Conservation (phyloP, 2,888 invertebrate species). For the Cephus nigrinus region DNA sequence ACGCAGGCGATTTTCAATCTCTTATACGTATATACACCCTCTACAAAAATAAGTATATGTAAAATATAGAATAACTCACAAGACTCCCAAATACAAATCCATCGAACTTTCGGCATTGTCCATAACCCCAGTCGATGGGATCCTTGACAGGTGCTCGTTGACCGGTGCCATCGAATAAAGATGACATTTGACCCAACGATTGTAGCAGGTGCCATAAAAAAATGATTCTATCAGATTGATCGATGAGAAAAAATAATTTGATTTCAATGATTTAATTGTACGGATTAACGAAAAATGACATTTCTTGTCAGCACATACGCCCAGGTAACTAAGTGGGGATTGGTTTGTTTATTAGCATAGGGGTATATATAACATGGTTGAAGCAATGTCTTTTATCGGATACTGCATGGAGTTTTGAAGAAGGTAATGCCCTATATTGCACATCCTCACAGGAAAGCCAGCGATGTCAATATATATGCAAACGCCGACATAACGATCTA, state of each 20-base stretch:
- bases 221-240: not conserved
- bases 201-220: not conserved
- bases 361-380: not conserved
- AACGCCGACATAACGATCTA: constrained; percentile 65
- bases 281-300: not conserved
- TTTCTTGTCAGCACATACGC: not conserved
- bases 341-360: not conserved
- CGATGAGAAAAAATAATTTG: not conserved
- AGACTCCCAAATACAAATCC: not conserved
- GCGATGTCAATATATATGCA: constrained; percentile 65
- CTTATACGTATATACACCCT: not conserved
- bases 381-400: not conserved
- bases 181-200: not conserved
- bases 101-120: not conserved
- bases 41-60: not conserved
- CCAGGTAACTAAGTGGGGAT: not conserved
- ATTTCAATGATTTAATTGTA: not conserved
- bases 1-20: not conserved
- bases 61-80: not conserved
- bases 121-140: not conserved
- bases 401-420: not conserved
- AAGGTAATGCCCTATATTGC: not conserved
- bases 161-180: not conserved
- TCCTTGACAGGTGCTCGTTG: not conserved
- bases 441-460: constrained; percentile 20